These are phyloP conservation scores for Columba janthina DNA, from an alignment of 2,113 vertebrate genomes.

Conservation along the genomic window DNA sequence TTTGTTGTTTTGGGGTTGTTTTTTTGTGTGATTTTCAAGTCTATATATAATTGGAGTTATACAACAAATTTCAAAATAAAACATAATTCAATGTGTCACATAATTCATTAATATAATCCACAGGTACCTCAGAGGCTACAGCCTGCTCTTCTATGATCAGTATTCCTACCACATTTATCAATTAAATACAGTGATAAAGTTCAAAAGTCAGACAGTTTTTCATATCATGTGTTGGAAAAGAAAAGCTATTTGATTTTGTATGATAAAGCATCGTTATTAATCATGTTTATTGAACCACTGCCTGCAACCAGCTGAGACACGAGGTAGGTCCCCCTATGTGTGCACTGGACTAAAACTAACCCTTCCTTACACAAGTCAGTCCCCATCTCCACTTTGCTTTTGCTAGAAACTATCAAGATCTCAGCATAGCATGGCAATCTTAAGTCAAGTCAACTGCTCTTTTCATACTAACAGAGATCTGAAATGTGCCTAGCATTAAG, in stretches of 20 bases:
- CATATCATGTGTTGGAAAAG: background rate
- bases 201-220: conserved; percentile 51
- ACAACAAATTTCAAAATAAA: background rate
- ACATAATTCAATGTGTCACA: background rate
- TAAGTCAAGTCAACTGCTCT: background rate
- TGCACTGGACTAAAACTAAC: background rate
- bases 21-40: background rate
- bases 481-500: background rate
- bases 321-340: background rate
- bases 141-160: conserved; percentile 39
- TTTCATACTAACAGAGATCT: background rate
- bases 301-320: background rate
- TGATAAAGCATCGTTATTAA: background rate
- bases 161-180: conserved; percentile 31
- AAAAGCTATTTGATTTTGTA: background rate
- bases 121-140: conserved; percentile 12
- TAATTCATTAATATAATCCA: conserved; percentile 48
- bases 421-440: background rate
- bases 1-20: background rate
- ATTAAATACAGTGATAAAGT: conserved; percentile 32
- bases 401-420: background rate
- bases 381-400: background rate
- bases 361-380: background rate
- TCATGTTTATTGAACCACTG: background rate
- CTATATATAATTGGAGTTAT: background rate